Evolutionary conservation across 1,140 invertebrate genomes (phyloP).

Genomic region (Drosophila sucinea): DNA sequence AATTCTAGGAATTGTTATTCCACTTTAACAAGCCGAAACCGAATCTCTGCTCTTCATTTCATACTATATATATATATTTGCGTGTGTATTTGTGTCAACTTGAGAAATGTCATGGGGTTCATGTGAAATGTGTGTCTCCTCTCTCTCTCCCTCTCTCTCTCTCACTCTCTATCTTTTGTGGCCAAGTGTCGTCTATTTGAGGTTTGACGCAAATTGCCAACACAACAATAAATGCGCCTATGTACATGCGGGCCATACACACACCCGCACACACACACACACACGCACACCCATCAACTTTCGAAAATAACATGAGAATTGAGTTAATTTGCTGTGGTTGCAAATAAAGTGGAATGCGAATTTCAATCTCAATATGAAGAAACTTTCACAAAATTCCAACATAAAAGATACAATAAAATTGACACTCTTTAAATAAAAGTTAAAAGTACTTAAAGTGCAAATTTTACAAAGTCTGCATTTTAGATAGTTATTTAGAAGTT

Average conservation of each 20-base stretch:
- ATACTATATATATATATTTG: conserved; percentile 5
- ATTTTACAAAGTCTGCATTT: no score
- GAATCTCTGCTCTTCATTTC: conserved; percentile 53
- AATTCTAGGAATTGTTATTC: conserved; percentile 77
- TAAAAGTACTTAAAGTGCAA: neutral
- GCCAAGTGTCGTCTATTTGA: conserved; percentile 53
- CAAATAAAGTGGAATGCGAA: conserved; percentile 15
- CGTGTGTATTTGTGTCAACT: conserved; percentile 31
- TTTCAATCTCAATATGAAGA: neutral
- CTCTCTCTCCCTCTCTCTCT: neutral
- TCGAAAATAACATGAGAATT: conserved; percentile 9
- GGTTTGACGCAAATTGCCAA: conserved; percentile 70
- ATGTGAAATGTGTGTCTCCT: conserved; percentile 50
- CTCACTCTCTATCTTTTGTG: conserved; percentile 16
- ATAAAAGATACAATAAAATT: neutral
- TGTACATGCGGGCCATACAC: neutral
- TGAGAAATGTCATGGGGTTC: conserved; percentile 70
- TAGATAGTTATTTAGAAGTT: no score
- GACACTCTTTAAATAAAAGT: neutral
- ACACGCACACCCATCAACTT: conserved; percentile 17
- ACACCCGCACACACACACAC: conserved; percentile 12
- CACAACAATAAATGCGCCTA: conserved; percentile 34
- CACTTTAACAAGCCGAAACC: conserved; percentile 75
- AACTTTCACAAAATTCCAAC: neutral
- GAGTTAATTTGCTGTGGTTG: conserved; percentile 30